Evolutionary conservation across 2,888 invertebrate species (phyloP).

Genomic region (Rhaphigaster nebulosa): DNA sequence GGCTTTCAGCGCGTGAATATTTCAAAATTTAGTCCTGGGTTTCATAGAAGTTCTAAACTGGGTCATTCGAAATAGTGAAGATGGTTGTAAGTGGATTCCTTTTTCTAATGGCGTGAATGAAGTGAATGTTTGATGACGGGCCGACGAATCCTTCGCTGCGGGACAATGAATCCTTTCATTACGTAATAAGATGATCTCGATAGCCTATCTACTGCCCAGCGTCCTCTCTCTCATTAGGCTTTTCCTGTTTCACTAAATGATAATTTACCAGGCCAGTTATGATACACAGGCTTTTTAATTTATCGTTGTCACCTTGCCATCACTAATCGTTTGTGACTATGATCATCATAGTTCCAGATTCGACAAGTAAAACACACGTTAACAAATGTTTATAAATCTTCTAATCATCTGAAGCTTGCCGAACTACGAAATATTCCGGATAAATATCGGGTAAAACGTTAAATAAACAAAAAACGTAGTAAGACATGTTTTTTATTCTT

Average conservation of each 20-base stretch:
- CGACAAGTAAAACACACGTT: too few relatives aligned
- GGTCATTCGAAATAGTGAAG: neutral
- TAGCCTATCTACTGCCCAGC: slow-evolving; percentile 24
- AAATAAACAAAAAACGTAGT: too few relatives aligned
- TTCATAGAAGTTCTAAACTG: neutral
- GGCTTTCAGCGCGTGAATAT: too few relatives aligned
- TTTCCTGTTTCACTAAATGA: slow-evolving; percentile 29
- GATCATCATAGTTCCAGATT: neutral
- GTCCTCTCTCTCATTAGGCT: slow-evolving; percentile 9
- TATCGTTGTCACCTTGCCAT: neutral
- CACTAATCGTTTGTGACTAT: neutral
- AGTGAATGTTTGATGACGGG: neutral
- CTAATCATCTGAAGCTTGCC: too few relatives aligned
- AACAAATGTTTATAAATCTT: too few relatives aligned
- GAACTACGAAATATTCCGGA: too few relatives aligned
- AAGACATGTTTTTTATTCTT: too few relatives aligned
- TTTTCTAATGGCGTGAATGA: neutral
- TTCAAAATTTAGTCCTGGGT: neutral
- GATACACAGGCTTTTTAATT: neutral
- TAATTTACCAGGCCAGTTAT: neutral
- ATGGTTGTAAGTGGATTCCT: neutral
- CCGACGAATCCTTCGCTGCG: neutral
- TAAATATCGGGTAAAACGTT: too few relatives aligned
- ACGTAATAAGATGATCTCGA: slow-evolving; percentile 9
- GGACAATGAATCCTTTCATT: slow-evolving; percentile 32